Conservation (phyloP, 2,113 vertebrate species). For the Scomber scombrus region DNA sequence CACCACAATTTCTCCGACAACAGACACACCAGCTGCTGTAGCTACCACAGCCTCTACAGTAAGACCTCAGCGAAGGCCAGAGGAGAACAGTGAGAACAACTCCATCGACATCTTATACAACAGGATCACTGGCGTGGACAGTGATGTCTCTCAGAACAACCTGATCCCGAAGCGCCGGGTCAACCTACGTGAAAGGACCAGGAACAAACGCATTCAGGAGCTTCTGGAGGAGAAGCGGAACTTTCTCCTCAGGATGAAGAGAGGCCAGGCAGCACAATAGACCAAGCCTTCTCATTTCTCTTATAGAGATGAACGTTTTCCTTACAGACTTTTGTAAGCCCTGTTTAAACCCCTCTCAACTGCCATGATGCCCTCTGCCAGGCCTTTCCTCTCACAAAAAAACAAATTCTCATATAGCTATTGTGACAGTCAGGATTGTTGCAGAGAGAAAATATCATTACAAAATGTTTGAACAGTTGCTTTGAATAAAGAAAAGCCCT, state of each 20-base stretch:
- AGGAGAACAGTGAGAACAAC: conserved; percentile 88
- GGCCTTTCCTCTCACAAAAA: conserved; percentile 29
- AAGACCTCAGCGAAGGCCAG: conserved; percentile 69
- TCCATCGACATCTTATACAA: conserved; percentile 88
- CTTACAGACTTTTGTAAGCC: conserved; percentile 48
- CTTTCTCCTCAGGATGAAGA: conserved; percentile 88
- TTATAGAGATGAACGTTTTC: conserved; percentile 86
- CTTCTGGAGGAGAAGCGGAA: conserved; percentile 93
- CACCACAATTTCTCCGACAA: conserved; percentile 32
- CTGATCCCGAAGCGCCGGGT: conserved; percentile 87
- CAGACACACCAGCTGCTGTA: conserved; percentile 74
- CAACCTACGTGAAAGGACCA: conserved; percentile 89
- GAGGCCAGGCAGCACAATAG: conserved; percentile 73
- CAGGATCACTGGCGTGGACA: conserved; percentile 81
- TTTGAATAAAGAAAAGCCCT: conserved; percentile 50
- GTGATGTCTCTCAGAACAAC: conserved; percentile 89
- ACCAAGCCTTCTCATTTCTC: conserved; percentile 81
- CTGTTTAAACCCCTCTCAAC: conserved; percentile 31
- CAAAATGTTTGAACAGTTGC: conserved; percentile 73
- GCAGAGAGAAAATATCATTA: conserved; percentile 55
- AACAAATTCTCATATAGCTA: conserved; percentile 27
- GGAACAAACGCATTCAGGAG: conserved; percentile 96
- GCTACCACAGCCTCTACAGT: conserved; percentile 53
- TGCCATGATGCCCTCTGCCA: conserved; percentile 54
- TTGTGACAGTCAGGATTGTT: conserved; percentile 52